These are phyloP conservation scores for Zaprionus ornatus DNA, from an alignment of 1,140 invertebrate species.

Conservation along the genomic window DNA sequence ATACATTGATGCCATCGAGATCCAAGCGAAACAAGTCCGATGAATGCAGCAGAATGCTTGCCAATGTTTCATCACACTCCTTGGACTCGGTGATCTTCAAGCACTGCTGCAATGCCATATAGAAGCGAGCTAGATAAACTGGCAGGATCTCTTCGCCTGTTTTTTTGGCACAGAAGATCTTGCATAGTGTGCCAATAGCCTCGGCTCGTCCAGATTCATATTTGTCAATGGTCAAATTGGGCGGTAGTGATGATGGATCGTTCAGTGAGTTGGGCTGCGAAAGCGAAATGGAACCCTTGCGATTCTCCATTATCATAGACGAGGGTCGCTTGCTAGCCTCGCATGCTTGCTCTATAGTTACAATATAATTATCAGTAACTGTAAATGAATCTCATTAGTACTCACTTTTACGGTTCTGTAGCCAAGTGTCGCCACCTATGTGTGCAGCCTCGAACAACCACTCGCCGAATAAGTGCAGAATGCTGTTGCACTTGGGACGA, in stretches of 20 bases:
- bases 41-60: conserved; percentile 92
- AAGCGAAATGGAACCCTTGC: conserved; percentile 81
- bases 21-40: conserved; percentile 93
- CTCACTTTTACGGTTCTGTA: conserved; percentile 85
- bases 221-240: conserved; percentile 86
- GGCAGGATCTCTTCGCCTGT: conserved; percentile 97
- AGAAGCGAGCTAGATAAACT: conserved; percentile 97
- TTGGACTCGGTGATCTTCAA: conserved; percentile 87
- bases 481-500: conserved; percentile 95
- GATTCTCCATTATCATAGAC: conserved; percentile 83
- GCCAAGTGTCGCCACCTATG: conserved; percentile 89
- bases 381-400: background rate
- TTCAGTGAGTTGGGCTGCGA: conserved; percentile 83
- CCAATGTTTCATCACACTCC: conserved; percentile 89
- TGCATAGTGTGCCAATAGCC: conserved; percentile 96
- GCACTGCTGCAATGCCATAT: conserved; percentile 95
- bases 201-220: conserved; percentile 95
- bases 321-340: conserved; percentile 83
- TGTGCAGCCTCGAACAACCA: conserved; percentile 98
- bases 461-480: conserved; percentile 97
- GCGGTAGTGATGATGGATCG: conserved; percentile 74
- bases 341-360: conserved; percentile 72
- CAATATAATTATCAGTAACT: conserved; percentile 1
- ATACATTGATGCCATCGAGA: conserved; percentile 95
- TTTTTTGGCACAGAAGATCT: conserved; percentile 98